These are phyloP conservation scores for Platichthys flesus DNA, from an alignment of 2,113 vertebrate genomes.

Conservation along the genomic window DNA sequence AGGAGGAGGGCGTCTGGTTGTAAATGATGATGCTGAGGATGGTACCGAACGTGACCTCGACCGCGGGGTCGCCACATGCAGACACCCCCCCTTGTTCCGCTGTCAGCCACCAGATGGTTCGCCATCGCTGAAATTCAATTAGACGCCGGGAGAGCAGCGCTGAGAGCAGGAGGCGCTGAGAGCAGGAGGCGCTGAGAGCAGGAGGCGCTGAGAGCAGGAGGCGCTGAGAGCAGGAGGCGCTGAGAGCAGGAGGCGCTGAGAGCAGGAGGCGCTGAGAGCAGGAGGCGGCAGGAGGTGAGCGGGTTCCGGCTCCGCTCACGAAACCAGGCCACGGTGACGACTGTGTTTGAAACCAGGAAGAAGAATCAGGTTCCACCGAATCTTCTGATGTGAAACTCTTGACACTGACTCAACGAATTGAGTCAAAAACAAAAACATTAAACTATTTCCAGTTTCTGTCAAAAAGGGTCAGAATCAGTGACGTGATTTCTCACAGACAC, in stretches of 20 bases:
- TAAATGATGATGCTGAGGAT: conserved; percentile 67
- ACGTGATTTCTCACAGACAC: too few relatives aligned
- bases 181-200: not conserved
- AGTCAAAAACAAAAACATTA: too few relatives aligned
- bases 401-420: too few relatives aligned
- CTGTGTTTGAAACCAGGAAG: too few relatives aligned
- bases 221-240: too few relatives aligned
- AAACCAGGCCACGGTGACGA: too few relatives aligned
- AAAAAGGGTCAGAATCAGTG: too few relatives aligned
- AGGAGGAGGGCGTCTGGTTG: conserved; percentile 18
- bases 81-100: conserved; percentile 32
- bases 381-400: not conserved
- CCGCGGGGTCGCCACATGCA: conserved; percentile 28
- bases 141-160: conserved; percentile 26
- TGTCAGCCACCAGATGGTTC: conserved; percentile 73
- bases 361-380: too few relatives aligned
- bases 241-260: too few relatives aligned
- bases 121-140: conserved; percentile 63
- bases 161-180: not conserved
- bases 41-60: conserved; percentile 55
- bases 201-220: too few relatives aligned
- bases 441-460: too few relatives aligned
- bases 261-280: too few relatives aligned
- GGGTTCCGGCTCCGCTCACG: not conserved
- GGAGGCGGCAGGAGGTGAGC: not conserved